Conservation (phyloP, 2,113 vertebrate genomes). For the Saccopteryx leptura region DNA sequence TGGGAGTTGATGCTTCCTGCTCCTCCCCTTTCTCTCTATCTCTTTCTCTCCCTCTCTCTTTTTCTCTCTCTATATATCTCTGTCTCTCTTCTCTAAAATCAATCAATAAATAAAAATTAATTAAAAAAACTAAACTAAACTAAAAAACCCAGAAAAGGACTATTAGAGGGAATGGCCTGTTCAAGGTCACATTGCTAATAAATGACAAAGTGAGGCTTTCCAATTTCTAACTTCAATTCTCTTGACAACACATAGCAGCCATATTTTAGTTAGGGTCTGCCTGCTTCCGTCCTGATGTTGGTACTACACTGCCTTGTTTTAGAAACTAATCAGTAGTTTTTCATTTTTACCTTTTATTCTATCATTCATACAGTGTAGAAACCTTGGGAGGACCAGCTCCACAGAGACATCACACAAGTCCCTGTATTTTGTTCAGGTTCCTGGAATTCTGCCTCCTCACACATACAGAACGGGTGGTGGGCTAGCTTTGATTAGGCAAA, state of each 20-base stretch:
- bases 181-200: slow-evolving; percentile 12
- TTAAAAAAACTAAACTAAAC: no score
- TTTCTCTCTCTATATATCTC: no score
- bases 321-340: slow-evolving; percentile 13
- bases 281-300: neutral
- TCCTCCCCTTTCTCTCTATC: no score
- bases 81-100: no score
- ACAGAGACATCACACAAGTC: neutral
- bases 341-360: slow-evolving; percentile 37
- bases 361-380: slow-evolving; percentile 2
- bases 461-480: neutral
- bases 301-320: neutral
- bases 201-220: neutral
- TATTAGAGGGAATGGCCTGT: neutral
- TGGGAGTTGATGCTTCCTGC: no score
- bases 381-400: neutral
- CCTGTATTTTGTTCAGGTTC: slow-evolving; percentile 21
- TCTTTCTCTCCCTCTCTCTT: no score
- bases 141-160: neutral
- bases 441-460: slow-evolving; percentile 18
- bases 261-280: neutral
- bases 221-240: neutral
- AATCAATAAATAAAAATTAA: no score
- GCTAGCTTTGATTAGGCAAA: neutral
- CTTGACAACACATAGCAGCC: neutral